Base-by-base conservation (phyloP, 1,140 invertebrate genomes). In the Antheraea pernyi region DNA sequence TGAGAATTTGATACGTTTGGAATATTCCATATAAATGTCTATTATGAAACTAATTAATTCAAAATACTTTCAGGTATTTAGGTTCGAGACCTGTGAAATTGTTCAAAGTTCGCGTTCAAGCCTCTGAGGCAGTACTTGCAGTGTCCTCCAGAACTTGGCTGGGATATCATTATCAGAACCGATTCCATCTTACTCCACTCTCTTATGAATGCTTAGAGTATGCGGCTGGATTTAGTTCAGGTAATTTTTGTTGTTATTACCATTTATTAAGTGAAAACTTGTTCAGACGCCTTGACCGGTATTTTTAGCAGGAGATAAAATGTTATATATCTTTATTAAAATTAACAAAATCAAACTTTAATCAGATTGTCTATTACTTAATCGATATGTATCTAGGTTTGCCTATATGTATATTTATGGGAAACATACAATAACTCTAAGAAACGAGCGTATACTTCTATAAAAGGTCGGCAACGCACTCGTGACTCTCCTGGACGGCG, bases 91-190 rank as follows among this genome's bases (percentile, higher is more conserved):
- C 99, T 0, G 99, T 99, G 0, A 99, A 99, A 92, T 92, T 99
- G 0, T 99, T 99, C 86, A 95, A 98, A 81, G 98, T 99, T 48
- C 94, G 93, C 76, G 99, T 99, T 94, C 98, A 99, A 88, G 98
- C 97, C 10, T 96, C 96, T 66, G 98, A 99, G 92, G 98, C 99
- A 8, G 98, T 99, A 0, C 90, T 99, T 9, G 99, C 99, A 0
- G 99, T 99, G 94, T 99, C 99, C 0, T 99, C 98, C 76, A 94
- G 99, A 73, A 98, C 98, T 0, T 99, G 99, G 99, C 93, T 99
- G 0, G 99, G 98, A 87, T 99, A 99, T 82, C 98, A 98, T 77
- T 99, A 99, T 88, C 99, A 99, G 91, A 99, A 98, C 93, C 94
- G 97, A 61, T 99, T 98, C 82, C 98, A 99, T 92, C 93, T 99